Conservation (phyloP, 2,797 vertebrate genomes). For the Eupleurogrammus muticus region DNA sequence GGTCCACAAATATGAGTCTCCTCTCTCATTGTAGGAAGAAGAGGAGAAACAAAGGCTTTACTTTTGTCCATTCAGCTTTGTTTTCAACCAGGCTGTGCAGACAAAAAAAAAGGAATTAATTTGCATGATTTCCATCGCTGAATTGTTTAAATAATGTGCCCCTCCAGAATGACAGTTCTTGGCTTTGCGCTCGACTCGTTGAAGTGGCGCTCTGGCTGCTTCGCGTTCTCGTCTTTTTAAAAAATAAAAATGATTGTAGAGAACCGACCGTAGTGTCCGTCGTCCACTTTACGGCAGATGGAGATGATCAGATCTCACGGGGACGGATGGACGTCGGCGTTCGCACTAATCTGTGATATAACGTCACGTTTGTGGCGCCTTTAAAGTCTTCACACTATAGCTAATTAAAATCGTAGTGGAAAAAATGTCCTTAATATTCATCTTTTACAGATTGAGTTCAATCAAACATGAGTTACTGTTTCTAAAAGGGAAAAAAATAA, state of each 20-base stretch:
- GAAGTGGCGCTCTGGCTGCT: slow-evolving; percentile 44
- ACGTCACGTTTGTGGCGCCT: too few relatives aligned
- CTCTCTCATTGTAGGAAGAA: not conserved
- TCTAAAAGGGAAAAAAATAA: too few relatives aligned
- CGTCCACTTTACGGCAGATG: too few relatives aligned
- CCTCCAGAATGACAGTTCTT: slow-evolving; percentile 59
- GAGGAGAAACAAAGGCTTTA: slow-evolving; percentile 4
- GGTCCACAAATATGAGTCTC: not conserved
- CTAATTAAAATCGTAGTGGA: too few relatives aligned
- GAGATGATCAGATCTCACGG: not conserved
- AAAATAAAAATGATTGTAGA: not conserved
- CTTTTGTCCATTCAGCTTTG: slow-evolving; percentile 63
- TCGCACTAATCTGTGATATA: too few relatives aligned
- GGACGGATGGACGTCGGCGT: too few relatives aligned
- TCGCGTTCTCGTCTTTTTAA: slow-evolving; percentile 45
- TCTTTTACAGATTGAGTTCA: too few relatives aligned
- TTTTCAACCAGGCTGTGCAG: slow-evolving; percentile 52
- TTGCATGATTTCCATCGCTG: slow-evolving; percentile 70
- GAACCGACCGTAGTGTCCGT: not conserved
- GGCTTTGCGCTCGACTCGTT: slow-evolving; percentile 59
- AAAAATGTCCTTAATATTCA: too few relatives aligned
- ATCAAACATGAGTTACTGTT: too few relatives aligned
- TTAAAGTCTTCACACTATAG: too few relatives aligned
- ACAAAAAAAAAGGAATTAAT: slow-evolving; percentile 45
- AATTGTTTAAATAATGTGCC: slow-evolving; percentile 70